A percentile compares a stretch with the other conserved stretches of the same genome.
Evolutionary conservation across 2,797 vertebrate genomes (phyloP).

Genomic region (Xenentodon cancila): DNA sequence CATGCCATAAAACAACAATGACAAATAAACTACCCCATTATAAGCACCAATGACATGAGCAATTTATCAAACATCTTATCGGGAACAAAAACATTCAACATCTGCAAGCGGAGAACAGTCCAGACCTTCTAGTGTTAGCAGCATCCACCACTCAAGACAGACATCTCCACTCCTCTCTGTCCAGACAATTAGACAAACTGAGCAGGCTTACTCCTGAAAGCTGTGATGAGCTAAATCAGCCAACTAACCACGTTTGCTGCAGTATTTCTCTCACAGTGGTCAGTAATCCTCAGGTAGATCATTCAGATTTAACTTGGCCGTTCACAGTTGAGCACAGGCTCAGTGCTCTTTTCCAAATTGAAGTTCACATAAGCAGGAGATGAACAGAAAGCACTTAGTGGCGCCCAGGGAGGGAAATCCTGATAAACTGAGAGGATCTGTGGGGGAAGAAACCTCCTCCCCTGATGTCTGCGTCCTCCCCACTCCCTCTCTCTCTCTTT

Average conservation of each 20-base stretch:
- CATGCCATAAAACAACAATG: conserved; percentile 32
- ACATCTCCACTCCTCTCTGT: background rate
- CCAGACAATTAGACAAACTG: background rate
- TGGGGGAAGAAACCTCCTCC: conserved; percentile 51
- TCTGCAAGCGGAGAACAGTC: conserved; percentile 12
- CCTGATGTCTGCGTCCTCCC: conserved; percentile 53
- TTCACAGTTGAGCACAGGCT: background rate
- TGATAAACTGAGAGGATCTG: conserved; percentile 54
- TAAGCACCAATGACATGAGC: background rate
- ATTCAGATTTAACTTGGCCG: conserved; percentile 4
- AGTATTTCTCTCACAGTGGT: background rate
- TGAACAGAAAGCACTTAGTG: conserved; percentile 38
- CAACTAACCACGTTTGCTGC: background rate
- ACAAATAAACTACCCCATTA: conserved; percentile 57
- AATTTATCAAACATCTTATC: conserved; percentile 31
- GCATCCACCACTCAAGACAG: conserved; percentile 4
- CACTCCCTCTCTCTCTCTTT: conserved; percentile 39
- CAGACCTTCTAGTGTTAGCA: conserved; percentile 5
- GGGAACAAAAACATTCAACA: conserved; percentile 13
- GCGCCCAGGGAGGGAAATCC: conserved; percentile 61
- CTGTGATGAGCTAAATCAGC: conserved; percentile 8
- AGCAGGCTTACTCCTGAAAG: conserved; percentile 6
- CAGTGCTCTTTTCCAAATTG: conserved; percentile 37
- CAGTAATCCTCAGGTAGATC: conserved; percentile 28
- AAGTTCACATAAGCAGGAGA: conserved; percentile 68